These are phyloP conservation scores for Tenualosa ilisha DNA, from an alignment of 2,797 vertebrate species.

Conservation along the genomic window DNA sequence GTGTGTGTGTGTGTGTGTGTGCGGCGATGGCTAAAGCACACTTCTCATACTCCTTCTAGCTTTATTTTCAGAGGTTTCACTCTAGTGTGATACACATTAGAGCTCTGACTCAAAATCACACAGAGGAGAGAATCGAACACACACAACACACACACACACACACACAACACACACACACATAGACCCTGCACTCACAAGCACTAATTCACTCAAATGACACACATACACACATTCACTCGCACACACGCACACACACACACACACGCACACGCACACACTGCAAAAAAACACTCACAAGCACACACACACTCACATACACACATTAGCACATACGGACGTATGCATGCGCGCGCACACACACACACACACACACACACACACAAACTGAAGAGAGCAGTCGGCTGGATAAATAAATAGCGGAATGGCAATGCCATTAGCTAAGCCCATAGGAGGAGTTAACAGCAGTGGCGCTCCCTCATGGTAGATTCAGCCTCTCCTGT, in stretches of 20 bases:
- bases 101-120: background rate
- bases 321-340: slow-evolving; percentile 26
- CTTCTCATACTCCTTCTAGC: background rate
- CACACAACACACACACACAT: slow-evolving; percentile 14
- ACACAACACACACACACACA: slow-evolving; percentile 18
- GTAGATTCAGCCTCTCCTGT: background rate
- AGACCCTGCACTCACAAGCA: no score
- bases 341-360: slow-evolving; percentile 17
- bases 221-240: no score
- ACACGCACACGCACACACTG: slow-evolving; percentile 3
- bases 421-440: background rate
- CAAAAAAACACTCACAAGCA: slow-evolving; percentile 12
- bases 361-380: background rate
- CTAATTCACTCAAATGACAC: no score
- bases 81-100: background rate
- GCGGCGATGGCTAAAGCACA: background rate
- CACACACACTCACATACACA: background rate
- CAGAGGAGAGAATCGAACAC: background rate
- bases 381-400: background rate
- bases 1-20: background rate
- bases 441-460: background rate
- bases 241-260: no score
- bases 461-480: background rate
- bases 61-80: background rate
- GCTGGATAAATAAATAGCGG: background rate